Evolutionary conservation across 2,797 vertebrate genomes (phyloP).

Genomic region (Pantherophis alleghaniensis): DNA sequence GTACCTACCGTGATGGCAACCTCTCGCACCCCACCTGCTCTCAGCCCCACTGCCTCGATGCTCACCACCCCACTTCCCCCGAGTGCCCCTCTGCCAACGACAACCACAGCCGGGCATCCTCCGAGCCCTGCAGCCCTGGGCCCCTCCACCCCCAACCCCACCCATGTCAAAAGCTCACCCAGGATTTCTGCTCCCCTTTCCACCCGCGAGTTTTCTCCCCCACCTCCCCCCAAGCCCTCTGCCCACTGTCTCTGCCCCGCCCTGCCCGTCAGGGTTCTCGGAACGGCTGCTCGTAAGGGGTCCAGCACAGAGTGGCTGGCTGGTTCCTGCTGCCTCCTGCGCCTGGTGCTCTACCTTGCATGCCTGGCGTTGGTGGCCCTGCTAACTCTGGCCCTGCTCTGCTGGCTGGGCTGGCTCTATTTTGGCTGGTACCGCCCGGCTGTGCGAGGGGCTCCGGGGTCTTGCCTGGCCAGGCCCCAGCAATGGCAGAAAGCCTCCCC

Average conservation of each 20-base stretch:
- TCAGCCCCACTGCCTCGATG: fast-evolving
- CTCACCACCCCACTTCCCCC: too few relatives aligned
- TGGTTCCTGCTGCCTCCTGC: neutral
- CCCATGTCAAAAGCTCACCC: fast-evolving
- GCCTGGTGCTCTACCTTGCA: neutral
- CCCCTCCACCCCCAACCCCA: fast-evolving
- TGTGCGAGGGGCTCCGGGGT: neutral
- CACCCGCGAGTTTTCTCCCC: neutral
- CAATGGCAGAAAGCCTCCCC: fast-evolving
- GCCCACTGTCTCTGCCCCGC: neutral
- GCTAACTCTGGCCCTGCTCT: neutral
- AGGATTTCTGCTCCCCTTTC: too few relatives aligned
- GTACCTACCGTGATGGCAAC: fast-evolving
- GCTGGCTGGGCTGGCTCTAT: neutral
- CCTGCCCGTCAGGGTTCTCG: fast-evolving
- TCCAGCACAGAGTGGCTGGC: fast-evolving
- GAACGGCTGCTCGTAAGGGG: fast-evolving
- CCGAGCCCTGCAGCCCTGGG: fast-evolving
- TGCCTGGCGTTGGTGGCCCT: neutral
- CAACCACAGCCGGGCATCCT: fast-evolving
- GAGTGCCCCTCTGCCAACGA: fast-evolving
- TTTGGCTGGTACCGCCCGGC: neutral
- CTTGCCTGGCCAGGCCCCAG: neutral
- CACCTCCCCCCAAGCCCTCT: neutral
- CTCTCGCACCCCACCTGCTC: too few relatives aligned